Base-by-base conservation (phyloP, 2,113 vertebrate species). In the Vimba vimba region DNA sequence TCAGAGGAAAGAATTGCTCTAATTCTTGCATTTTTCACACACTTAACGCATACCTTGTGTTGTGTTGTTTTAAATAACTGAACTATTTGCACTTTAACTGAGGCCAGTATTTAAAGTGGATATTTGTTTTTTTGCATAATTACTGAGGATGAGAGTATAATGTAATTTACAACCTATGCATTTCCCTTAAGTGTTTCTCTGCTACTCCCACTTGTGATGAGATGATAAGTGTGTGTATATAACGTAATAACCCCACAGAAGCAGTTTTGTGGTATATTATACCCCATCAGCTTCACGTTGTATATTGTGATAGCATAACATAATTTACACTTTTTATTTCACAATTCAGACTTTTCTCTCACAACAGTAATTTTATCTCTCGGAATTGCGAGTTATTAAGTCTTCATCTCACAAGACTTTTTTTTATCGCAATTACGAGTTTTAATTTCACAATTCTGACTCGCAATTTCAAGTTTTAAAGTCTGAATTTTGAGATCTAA, bases 111-210 rank as follows among this genome's bases (percentile, higher is more conserved):
- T 23, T 57, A 57, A 21, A 75, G 57, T 15, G 6, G 12, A 39
- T 43, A 45, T 66, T 45, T 15, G 6, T 19, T 60, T 64, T 81
- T 50, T 66, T 52, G 17, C 25, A 12, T 50, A 10, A 6, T 82
- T 82, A 33, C 43, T 6, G 25, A 30, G 27, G 45, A 69, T 68
- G 45, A 68, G 62, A 8, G 9, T 82, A 45, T 82, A 50, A 82
- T 52, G 80, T 30, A 52, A 52, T 69, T 69, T 69, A 23, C 25
- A 10, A 68, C 25, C 27, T 36, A 17, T 30, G 17, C 9, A 68
- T 79, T 84, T 85, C 79, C 85, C 86, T 84, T 33, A 85, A 90
- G 92, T 90, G 91, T 80, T 79, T 91, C 74, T 91, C 88, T 73
- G 87, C 87, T 92, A 55, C 86, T 91, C 77, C 87, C 86, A 86